Base-by-base conservation (phyloP, 2,797 vertebrate genomes). In the Morelia viridis region DNA sequence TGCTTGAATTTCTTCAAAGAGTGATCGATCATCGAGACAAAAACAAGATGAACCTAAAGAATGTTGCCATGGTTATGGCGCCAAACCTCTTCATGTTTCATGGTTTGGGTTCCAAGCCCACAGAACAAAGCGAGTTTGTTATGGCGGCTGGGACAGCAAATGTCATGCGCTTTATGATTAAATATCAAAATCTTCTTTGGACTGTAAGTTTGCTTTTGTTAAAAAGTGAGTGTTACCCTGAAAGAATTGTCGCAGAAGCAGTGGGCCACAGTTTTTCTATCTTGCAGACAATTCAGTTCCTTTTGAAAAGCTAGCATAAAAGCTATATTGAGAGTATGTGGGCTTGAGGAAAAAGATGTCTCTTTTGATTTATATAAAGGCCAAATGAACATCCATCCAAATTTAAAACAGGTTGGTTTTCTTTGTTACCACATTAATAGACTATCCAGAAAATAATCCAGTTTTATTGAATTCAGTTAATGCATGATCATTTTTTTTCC, bases 11-110 rank as follows among this genome's bases (percentile, higher is more conserved):
- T 97, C 99, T 99, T 95, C 98, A 99, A 96, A 98, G 98, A 85
- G 98, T 99, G 87, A 98, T 98, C 88, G 98, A 99, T 95, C 98
- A 98, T 94, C 98, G 98, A 97, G 98, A 98, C 91, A 98, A 98
- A 94, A 99, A 99, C 94, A 99, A 99, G 97, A 99, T 99, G 99
- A 99, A 98, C 0, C 94, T 98, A 76, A 99, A 98, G 96, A 99
- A 99, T 13, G 98, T 99, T 35, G 98, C 99, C 0, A 98, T 99
- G 97, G 98, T 99, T 95, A 99, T 99, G 98, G 98, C 99, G 10
- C 99, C 99, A 57, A 99, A 99, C 97, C 98, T 99, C 97, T 99
- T 99, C 97, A 98, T 98, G 58, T 98, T 98, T 94, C 99, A 98
- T 92, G 97, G 98, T 1, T 96, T 98, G 91, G 97, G 98, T 92